A percentile compares a stretch with the other conserved stretches of the same genome.
Evolutionary conservation across 2,797 vertebrate genomes (phyloP).

Genomic region (Triplophysa yarkandensis): DNA sequence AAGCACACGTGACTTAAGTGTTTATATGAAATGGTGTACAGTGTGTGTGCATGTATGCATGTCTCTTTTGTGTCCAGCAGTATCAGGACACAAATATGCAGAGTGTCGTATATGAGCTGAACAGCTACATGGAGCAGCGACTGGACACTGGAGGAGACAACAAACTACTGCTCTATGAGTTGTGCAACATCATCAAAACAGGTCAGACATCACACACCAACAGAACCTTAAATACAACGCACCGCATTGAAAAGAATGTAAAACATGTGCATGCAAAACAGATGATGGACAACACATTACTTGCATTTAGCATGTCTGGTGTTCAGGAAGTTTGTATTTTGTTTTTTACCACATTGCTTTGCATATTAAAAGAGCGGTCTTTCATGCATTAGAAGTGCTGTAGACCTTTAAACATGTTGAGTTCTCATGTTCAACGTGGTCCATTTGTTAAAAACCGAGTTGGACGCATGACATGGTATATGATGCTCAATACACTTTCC

Average conservation of each 20-base stretch:
- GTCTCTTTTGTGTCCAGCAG: constrained; percentile 78
- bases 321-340: too few relatives aligned
- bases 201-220: constrained; percentile 71
- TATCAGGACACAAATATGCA: constrained; percentile 98
- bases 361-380: too few relatives aligned
- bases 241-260: background rate
- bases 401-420: too few relatives aligned
- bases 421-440: too few relatives aligned
- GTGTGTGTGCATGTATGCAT: constrained; percentile 58
- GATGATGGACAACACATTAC: background rate
- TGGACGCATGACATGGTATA: too few relatives aligned
- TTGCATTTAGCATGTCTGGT: background rate
- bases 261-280: background rate
- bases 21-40: constrained; percentile 53
- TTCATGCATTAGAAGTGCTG: too few relatives aligned
- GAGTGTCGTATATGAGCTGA: constrained; percentile 94
- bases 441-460: too few relatives aligned
- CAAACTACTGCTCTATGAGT: constrained; percentile 93
- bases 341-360: too few relatives aligned
- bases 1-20: constrained; percentile 1
- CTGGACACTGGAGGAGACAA: constrained; percentile 92
- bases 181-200: constrained; percentile 95
- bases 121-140: constrained; percentile 95
- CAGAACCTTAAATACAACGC: background rate
- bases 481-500: too few relatives aligned